phyloP scores from a whole-genome alignment of 2,797 vertebrate genomes.

The Hyperoplus lanceolatus region DNA sequence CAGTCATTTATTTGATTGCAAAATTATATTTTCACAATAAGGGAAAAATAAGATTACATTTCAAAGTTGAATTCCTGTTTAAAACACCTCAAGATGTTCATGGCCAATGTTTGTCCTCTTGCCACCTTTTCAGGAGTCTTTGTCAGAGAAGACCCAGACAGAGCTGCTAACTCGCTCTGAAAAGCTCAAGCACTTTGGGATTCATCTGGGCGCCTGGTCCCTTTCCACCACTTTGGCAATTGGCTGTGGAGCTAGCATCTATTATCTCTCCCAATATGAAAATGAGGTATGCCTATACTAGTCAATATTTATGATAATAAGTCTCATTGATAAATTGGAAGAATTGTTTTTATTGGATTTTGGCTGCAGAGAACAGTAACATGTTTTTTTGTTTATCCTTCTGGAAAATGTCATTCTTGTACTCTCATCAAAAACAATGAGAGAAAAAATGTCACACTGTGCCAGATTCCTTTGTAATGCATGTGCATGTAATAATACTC shows the following conservation, averaged over 20 bases:
- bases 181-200: constrained; percentile 67
- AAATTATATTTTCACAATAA: background rate
- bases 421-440: background rate
- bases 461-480: background rate
- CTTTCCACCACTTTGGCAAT: constrained; percentile 83
- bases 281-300: constrained; percentile 51
- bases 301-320: background rate
- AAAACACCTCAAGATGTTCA: constrained; percentile 9
- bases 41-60: background rate
- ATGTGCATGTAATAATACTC: background rate
- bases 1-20: no score
- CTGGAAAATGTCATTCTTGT: background rate
- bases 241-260: constrained; percentile 87
- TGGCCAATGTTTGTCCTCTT: constrained; percentile 4
- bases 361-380: background rate
- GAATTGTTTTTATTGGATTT: constrained; percentile 9
- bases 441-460: background rate
- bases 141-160: constrained; percentile 85
- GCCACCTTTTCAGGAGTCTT: constrained; percentile 86
- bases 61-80: constrained; percentile 8
- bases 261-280: constrained; percentile 84
- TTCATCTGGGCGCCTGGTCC: constrained; percentile 87
- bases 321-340: background rate
- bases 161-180: constrained; percentile 75
- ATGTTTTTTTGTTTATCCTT: background rate